Percentiles rank a stretch among this genome's conserved stretches.
Evolutionary conservation across 2,888 invertebrate genomes (phyloP).

Genomic region (Cotesia congregata): DNA sequence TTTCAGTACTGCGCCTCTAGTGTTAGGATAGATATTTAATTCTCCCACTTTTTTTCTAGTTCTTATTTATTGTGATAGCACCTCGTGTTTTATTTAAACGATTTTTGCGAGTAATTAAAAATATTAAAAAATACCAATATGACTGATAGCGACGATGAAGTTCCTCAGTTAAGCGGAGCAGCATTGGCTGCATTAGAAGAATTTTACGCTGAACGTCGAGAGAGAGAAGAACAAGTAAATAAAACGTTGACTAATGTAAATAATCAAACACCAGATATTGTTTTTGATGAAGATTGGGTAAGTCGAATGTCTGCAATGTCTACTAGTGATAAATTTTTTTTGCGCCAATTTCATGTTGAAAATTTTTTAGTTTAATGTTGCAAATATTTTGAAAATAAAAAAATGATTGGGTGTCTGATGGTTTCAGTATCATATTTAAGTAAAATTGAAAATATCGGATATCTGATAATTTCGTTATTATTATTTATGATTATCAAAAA

Average conservation of each 20-base stretch:
- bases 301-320: constrained; percentile 41
- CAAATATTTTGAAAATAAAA: too few species aligned
- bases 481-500: too few species aligned
- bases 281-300: constrained; percentile 89
- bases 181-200: constrained; percentile 83
- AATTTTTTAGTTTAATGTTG: neutral
- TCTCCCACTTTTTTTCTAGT: too few species aligned
- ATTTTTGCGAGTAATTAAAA: neutral
- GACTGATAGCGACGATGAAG: constrained; percentile 73
- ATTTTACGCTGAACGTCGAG: constrained; percentile 81
- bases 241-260: constrained; percentile 51
- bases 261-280: constrained; percentile 62
- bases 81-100: too few species aligned
- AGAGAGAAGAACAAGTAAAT: constrained; percentile 74
- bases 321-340: neutral
- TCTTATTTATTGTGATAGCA: too few species aligned
- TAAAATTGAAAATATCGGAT: too few species aligned
- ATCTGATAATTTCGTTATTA: too few species aligned
- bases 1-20: neutral
- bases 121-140: constrained; percentile 43
- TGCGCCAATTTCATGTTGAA: neutral
- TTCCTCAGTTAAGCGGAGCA: constrained; percentile 77
- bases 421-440: too few species aligned
- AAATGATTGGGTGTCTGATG: too few species aligned
- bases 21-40: neutral